Evolutionary conservation across 2,888 invertebrate genomes (phyloP), one percentile per base, ranked within the genome.

Genomic region (Eretmocerus hayati): DNA sequence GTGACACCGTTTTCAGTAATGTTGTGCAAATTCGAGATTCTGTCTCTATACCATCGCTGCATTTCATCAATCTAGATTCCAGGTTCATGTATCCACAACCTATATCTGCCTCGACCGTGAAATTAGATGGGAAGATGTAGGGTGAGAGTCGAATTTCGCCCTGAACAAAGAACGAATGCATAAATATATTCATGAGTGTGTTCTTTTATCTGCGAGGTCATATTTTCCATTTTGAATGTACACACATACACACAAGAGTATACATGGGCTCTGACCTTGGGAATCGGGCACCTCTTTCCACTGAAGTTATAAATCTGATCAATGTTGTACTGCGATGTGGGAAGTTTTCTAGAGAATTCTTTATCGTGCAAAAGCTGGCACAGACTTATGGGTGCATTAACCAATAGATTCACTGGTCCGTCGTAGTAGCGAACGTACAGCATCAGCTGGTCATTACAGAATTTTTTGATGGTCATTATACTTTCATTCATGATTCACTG

Each of bases 61-160:
- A 62, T 41, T 56, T 59, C 51, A 61, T 42, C 38, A 61, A 51
- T 44, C 54, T 51, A 4, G 51, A 48, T 42, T 54, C 52, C 32
- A 56, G 52, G 46, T 42, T 55, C 50, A 57, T 58, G 48, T 33
- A 43, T n/a, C 58, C 56, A 31, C 59, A 60, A 31, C 59, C 60
- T 39, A 60, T 39, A 46, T 62, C 58, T n/a, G 48, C 50, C 36
- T 46, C 38, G 31, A 50, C 35, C n/a, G 15, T 33, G 33, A 59
- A 50, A 8, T 43, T 41, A 9, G 22, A 44, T 13, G 61, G 53
- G 21, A 56, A 55, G 33, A 50, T 38, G 54, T 57, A 56, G 5
- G 55, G 55, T n/a, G 46, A 45, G 20, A 58, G 18, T 22, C 51
- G 48, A 18, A 52, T 52, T 26, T 11, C 51, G 22, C 38, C 53